Evolutionary conservation across 2,113 vertebrate species (phyloP).

Genomic region (Pagrus major): DNA sequence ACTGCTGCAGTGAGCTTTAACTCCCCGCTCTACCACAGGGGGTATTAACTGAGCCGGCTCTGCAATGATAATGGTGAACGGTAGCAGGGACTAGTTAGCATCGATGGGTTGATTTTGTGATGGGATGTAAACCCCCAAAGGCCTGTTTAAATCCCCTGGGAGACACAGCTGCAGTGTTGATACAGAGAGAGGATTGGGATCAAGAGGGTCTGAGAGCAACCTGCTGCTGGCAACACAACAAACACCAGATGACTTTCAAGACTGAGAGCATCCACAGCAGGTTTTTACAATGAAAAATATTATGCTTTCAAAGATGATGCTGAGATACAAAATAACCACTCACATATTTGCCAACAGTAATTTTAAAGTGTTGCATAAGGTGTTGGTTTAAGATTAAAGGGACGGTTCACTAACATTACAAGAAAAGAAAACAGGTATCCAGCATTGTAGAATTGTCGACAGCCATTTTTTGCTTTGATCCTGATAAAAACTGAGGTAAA

Average conservation of each 20-base stretch:
- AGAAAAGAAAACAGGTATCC: background rate
- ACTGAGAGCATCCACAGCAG: background rate
- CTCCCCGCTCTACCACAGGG: background rate
- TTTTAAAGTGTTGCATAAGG: background rate
- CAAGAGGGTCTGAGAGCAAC: constrained; percentile 8
- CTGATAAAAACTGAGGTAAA: background rate
- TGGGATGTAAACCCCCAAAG: constrained; percentile 41
- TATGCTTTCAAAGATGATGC: background rate
- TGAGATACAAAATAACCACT: background rate
- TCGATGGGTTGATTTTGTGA: constrained; percentile 14
- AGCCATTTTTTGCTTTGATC: no score
- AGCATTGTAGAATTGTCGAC: background rate
- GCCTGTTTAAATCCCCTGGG: constrained; percentile 27
- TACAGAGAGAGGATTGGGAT: constrained; percentile 16
- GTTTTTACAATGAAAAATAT: background rate
- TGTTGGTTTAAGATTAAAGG: background rate
- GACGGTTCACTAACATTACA: background rate
- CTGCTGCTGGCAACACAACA: constrained; percentile 14
- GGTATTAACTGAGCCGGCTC: constrained; percentile 23
- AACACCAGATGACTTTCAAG: constrained; percentile 6
- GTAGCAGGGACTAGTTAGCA: constrained; percentile 1
- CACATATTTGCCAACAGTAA: background rate
- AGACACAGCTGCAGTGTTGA: constrained; percentile 45
- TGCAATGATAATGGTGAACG: constrained; percentile 12
- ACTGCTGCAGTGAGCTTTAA: constrained; percentile 24